phyloP scores from a whole-genome alignment of 2,113 vertebrate species.

The Eudyptes chrysolophus region DNA sequence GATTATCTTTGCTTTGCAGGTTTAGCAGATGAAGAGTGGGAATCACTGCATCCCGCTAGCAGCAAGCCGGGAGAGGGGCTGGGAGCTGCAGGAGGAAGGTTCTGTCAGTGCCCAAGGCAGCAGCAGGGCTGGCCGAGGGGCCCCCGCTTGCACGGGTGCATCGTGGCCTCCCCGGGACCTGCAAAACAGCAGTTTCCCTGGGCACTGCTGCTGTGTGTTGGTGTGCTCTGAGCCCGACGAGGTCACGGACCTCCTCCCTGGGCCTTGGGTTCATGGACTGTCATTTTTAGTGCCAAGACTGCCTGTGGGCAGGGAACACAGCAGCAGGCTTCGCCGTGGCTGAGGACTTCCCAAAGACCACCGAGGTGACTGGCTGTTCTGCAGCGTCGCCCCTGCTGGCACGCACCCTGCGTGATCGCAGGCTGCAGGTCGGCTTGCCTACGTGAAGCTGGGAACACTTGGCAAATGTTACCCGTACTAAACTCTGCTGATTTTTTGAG shows the following conservation, averaged over 20 bases:
- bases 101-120: background rate
- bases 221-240: rapidly evolving
- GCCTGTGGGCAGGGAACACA: rapidly evolving
- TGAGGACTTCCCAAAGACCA: background rate
- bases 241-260: rapidly evolving
- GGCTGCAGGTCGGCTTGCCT: background rate
- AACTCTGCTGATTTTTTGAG: background rate
- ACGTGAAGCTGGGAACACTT: background rate
- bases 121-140: background rate
- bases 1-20: background rate
- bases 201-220: background rate
- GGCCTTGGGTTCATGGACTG: background rate
- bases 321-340: background rate
- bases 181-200: rapidly evolving
- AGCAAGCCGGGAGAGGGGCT: background rate
- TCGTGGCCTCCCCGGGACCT: rapidly evolving
- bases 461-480: background rate
- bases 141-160: rapidly evolving
- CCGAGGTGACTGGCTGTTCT: background rate
- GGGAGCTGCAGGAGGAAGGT: background rate
- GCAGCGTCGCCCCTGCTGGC: rapidly evolving
- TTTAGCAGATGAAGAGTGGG: background rate
- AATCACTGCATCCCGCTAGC: rapidly evolving
- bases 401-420: rapidly evolving
- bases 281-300: rapidly evolving